Conservation (phyloP, 64 coral and sea anemone genomes). For the Orbicella faveolata region DNA sequence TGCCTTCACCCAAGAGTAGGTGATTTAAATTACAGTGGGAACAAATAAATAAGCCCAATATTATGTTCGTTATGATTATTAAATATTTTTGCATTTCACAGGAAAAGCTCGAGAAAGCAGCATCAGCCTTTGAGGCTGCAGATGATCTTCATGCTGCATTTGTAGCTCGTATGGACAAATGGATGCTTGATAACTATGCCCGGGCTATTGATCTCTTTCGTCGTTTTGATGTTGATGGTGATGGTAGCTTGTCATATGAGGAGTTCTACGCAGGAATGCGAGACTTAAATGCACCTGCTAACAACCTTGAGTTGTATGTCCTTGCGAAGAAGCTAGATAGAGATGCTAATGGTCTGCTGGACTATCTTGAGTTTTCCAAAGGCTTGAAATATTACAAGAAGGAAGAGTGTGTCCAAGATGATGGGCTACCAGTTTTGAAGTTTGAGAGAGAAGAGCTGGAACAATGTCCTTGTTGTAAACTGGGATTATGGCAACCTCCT, state of each 20-base stretch:
- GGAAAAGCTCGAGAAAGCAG: constrained; percentile 94
- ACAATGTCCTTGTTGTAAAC: constrained; percentile 94
- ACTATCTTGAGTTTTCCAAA: constrained; percentile 97
- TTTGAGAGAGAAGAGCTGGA: constrained; percentile 95
- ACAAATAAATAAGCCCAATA: too few species aligned
- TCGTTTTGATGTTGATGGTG: constrained; percentile 94
- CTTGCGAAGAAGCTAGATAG: constrained; percentile 91
- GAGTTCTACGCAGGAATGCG: constrained; percentile 99
- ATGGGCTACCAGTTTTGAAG: constrained; percentile 72
- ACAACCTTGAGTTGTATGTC: constrained; percentile 94
- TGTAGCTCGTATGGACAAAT: constrained; percentile 95
- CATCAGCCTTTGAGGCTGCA: constrained; percentile 80
- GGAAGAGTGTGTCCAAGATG: constrained; percentile 72
- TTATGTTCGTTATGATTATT: neutral
- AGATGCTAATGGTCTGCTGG: constrained; percentile 83
- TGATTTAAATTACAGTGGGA: too few species aligned
- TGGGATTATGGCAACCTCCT: constrained; percentile 86
- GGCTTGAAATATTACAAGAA: constrained; percentile 91
- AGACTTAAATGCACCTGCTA: constrained; percentile 92
- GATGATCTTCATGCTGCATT: constrained; percentile 92
- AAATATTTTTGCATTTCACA: neutral
- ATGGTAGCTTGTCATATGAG: constrained; percentile 89
- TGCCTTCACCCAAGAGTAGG: too few species aligned
- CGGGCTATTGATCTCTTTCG: constrained; percentile 94
- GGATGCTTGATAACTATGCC: constrained; percentile 92